These are phyloP conservation scores for Piscicola geometra DNA, from an alignment of 2,888 invertebrate genomes.

Conservation along the genomic window DNA sequence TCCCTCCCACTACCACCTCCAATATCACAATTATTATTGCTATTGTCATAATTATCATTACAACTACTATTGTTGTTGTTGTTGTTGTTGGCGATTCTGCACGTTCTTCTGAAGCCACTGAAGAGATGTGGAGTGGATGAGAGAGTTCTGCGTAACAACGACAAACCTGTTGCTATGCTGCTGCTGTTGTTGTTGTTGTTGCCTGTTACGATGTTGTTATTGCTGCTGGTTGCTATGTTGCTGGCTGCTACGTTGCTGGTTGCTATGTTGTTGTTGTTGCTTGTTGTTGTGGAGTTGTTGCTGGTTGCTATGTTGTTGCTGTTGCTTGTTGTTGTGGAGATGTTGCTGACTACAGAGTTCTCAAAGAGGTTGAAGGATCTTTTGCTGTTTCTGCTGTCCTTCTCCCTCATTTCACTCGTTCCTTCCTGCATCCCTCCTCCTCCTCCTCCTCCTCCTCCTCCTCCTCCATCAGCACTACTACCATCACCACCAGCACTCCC, in stretches of 20 bases:
- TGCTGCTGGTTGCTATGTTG: not conserved
- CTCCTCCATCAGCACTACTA: no score
- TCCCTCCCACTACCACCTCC: no score
- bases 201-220: slow-evolving; percentile 1
- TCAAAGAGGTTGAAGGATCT: not conserved
- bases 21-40: no score
- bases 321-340: not conserved
- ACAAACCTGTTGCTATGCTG: slow-evolving; percentile 15
- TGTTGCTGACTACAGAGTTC: no score
- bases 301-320: not conserved
- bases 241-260: not conserved
- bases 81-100: no score
- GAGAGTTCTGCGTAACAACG: slow-evolving; percentile 14
- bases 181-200: not conserved
- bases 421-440: not conserved
- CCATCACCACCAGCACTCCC: no score
- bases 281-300: not conserved
- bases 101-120: no score
- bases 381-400: not conserved
- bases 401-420: not conserved
- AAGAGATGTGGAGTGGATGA: not conserved
- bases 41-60: no score
- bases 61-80: no score
- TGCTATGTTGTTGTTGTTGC: not conserved
- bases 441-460: not conserved